These are phyloP conservation scores for Luperina testacea DNA, from an alignment of 2,888 invertebrate genomes.

Conservation along the genomic window DNA sequence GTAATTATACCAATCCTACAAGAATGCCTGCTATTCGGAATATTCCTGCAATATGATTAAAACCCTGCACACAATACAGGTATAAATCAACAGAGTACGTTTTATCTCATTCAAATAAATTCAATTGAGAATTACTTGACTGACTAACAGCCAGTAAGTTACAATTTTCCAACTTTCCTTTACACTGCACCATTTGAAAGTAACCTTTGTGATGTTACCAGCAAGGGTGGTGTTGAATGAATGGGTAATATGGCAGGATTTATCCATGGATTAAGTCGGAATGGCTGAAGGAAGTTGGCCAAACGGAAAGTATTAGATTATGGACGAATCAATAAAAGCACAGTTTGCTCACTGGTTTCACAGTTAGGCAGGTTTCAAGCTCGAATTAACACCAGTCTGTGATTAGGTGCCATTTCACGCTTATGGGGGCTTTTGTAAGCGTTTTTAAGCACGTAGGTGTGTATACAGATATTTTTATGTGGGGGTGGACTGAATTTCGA, in stretches of 20 bases:
- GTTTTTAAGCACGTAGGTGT: conserved; percentile 14
- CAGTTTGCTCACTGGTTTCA: conserved; percentile 60
- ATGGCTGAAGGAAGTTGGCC: conserved; percentile 64
- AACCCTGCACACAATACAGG: conserved; percentile 47
- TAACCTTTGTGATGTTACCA: accelerated
- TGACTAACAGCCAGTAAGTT: conserved; percentile 61
- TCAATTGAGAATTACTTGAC: conserved; percentile 66
- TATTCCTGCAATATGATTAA: conserved; percentile 15
- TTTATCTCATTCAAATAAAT: conserved; percentile 65
- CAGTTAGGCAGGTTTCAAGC: conserved; percentile 63
- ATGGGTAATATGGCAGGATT: conserved; percentile 26
- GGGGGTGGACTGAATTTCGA: neutral
- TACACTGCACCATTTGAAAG: conserved; percentile 12
- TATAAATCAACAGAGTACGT: conserved; percentile 59
- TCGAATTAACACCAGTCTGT: conserved; percentile 56
- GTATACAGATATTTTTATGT: neutral
- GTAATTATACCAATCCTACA: neutral
- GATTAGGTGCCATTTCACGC: conserved; percentile 41
- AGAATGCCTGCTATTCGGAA: too few relatives aligned
- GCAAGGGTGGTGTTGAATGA: conserved; percentile 28
- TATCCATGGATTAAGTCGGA: conserved; percentile 61
- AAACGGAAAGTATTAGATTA: conserved; percentile 75
- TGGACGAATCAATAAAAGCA: conserved; percentile 71
- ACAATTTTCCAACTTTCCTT: conserved; percentile 31
- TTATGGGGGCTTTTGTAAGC: conserved; percentile 33